Evolutionary conservation across 1,140 invertebrate genomes (phyloP), one percentile per base, ranked within the genome.

Genomic region (Penaeus vannamei): DNA sequence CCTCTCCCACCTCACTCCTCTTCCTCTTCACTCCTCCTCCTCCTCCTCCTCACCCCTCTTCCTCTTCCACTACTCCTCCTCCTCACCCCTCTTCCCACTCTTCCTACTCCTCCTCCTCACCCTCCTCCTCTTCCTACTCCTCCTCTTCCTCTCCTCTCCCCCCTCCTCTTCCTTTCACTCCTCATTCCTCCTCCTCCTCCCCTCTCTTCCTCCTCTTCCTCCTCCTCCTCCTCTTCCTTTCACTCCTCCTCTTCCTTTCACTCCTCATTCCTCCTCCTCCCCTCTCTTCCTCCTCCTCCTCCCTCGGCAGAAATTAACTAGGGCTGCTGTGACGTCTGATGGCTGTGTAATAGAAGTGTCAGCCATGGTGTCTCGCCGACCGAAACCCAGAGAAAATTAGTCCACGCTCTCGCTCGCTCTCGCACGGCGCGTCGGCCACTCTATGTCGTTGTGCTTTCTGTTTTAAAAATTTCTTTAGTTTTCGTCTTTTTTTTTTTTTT

Each of bases 271-370:
- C n/a, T 61, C 61, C 53, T 26, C 7, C 62, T n/a, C 22, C 62
- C 14, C 1, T 23, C 23, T 32, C 61, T 53, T 60, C 66, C 46
- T 59, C 36, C 14, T 60, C 64, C 14, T 26, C 59, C 72, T 83
- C 87, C 53, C 61, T 12, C 82, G 72, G 72, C 87, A 84, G 87
- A 89, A 89, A 89, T 89, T 89, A 89, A 89, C 87, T 89, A 89
- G 87, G 53, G 87, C 76, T 79, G 77, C 82, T 80, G 81, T 89
- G 87, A 89, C 87, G 82, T 60, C 82, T 89, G 87, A 89, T 89
- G 87, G 87, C 82, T 84, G 76, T 82, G 87, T 89, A 89, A 89
- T 89, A 89, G 87, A 89, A 89, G 87, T 89, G 87, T 89, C 87
- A 69, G 42, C 87, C 87, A 23, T 82, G 76, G 87, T 79, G 69